Base-by-base conservation (phyloP, 2,888 invertebrate species). In the Drosophila atroscutellata region DNA sequence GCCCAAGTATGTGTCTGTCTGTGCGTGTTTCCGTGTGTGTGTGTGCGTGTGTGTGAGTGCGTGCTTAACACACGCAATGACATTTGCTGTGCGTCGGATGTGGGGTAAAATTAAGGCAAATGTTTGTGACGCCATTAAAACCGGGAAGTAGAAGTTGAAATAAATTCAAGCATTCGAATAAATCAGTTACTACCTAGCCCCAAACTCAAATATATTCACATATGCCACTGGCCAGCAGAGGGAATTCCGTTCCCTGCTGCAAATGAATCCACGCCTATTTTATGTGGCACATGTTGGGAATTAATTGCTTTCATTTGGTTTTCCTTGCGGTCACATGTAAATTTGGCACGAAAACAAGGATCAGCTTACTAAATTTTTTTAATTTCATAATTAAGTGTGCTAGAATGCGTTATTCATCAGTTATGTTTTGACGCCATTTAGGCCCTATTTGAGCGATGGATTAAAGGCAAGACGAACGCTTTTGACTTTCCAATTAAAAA, bases 51-150 rank as follows among this genome's bases (percentile, higher is more conserved):
- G 60, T 67, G 67, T 57, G 50, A 37, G 57, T 83, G 58, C 47
- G 74, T 58, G 50, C 52, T 54, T 64, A 72, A 79, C 75, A 75
- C 87, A 65, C 86, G 80, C 72, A 80, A 80, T 69, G 83, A 52
- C 55, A 59, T 62, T 60, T 69, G 52, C 49, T 66, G 39, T 54
- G 64, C n/a, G 37, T 15, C 24, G 55, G 15, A 65, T 68, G 71
- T 51, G 62, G 52, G 34, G 45, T 20, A 11, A 73, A 86, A 87
- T 84, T 75, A 75, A 64, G 54, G 61, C 51, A 75, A 79, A 84
- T 85, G 73, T 65, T 80, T 70, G 80, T 64, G 71, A 65, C 80
- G 75, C 69, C 77, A 79, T 87, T 85, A 80, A 82, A 74, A 72
- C 55, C 30, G 61, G 67, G 30, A 80, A 85, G 67, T 74, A 74